phyloP scores from a whole-genome alignment of 2,113 vertebrate genomes.

The Lota lota region DNA sequence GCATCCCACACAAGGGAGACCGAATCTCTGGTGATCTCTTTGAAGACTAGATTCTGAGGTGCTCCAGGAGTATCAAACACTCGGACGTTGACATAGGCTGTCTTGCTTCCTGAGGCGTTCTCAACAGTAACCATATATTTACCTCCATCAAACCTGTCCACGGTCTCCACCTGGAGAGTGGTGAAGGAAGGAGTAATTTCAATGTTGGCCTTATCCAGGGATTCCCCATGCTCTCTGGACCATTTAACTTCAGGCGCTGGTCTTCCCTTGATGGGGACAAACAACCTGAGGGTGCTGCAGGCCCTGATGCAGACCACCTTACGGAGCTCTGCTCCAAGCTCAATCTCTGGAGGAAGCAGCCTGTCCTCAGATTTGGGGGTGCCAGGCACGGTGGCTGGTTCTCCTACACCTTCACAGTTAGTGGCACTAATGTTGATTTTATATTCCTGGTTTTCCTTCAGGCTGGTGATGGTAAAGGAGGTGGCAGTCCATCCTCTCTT shows the following conservation, averaged over 20 bases:
- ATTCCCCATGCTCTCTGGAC: constrained; percentile 89
- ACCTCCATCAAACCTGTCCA: constrained; percentile 92
- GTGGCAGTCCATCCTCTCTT: constrained; percentile 86
- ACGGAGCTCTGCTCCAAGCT: constrained; percentile 92
- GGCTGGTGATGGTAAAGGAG: constrained; percentile 88
- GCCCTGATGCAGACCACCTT: constrained; percentile 92
- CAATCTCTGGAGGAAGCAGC: constrained; percentile 90
- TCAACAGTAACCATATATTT: constrained; percentile 93
- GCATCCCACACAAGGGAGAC: constrained; percentile 94
- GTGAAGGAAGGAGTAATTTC: constrained; percentile 94
- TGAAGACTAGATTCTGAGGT: constrained; percentile 88
- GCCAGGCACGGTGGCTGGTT: constrained; percentile 89
- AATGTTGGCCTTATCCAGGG: constrained; percentile 88
- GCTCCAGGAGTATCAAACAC: constrained; percentile 96
- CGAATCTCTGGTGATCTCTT: constrained; percentile 91
- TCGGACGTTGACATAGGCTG: constrained; percentile 92
- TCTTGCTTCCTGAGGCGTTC: constrained; percentile 91
- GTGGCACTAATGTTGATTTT: constrained; percentile 93
- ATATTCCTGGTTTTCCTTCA: constrained; percentile 95
- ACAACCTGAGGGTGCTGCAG: constrained; percentile 90
- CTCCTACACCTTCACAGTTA: constrained; percentile 93
- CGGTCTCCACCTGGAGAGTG: constrained; percentile 87
- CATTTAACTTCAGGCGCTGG: constrained; percentile 96
- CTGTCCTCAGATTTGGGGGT: constrained; percentile 93
- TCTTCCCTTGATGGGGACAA: constrained; percentile 97